A percentile compares a stretch with the other conserved stretches of the same genome.
These are phyloP conservation scores for Oncorhynchus kisutch DNA, from an alignment of 2,113 vertebrate species.

Conservation along the genomic window DNA sequence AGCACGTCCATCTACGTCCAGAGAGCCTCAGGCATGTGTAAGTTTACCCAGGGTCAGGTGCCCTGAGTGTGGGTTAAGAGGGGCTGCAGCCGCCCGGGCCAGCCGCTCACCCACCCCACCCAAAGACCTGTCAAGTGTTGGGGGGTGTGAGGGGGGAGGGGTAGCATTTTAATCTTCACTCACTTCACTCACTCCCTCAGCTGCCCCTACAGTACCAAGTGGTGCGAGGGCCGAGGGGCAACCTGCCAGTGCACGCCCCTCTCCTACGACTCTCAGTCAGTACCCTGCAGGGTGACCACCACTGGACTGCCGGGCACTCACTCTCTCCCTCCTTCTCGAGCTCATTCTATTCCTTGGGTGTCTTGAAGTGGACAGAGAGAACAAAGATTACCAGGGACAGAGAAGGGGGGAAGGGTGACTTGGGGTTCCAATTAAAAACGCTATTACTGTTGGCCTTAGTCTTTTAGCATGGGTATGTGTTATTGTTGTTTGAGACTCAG, in stretches of 20 bases:
- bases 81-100: constrained; percentile 51
- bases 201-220: constrained; percentile 51
- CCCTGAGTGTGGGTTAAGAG: constrained; percentile 42
- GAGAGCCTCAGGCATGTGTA: constrained; percentile 60
- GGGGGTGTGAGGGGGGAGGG: neutral
- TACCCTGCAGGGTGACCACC: constrained; percentile 40
- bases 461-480: too few species aligned
- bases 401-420: too few species aligned
- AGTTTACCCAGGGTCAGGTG: constrained; percentile 69
- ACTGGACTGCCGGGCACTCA: constrained; percentile 60
- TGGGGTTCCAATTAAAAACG: too few species aligned
- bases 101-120: constrained; percentile 54
- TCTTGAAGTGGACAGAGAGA: constrained; percentile 26
- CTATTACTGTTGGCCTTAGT: too few species aligned
- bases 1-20: neutral
- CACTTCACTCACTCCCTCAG: constrained; percentile 43
- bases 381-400: constrained; percentile 4
- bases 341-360: constrained; percentile 32
- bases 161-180: neutral
- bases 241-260: constrained; percentile 49
- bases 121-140: constrained; percentile 61
- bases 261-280: constrained; percentile 43
- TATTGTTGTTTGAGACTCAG: too few species aligned
- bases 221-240: constrained; percentile 16
- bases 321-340: constrained; percentile 28